A percentile compares a stretch with the other conserved stretches of the same genome.
phyloP scores from a whole-genome alignment of 2,888 invertebrate species.

The Drosophila cyrtoloma region DNA sequence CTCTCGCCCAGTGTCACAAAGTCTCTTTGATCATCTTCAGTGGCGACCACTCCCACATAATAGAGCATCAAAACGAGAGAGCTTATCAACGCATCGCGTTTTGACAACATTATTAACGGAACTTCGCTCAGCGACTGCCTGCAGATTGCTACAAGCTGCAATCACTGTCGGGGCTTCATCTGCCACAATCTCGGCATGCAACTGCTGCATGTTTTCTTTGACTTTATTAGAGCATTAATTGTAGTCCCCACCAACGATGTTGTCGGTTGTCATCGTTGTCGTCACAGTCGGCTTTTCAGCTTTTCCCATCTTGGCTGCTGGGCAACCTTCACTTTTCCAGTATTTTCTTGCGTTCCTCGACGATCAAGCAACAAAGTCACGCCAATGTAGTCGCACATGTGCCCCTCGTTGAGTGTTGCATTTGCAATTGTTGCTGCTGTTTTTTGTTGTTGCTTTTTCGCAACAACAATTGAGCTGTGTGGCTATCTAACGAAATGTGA shows the following conservation, averaged over 20 bases:
- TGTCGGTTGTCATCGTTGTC: conserved; percentile 54
- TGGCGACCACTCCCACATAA: conserved; percentile 69
- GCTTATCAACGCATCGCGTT: conserved; percentile 75
- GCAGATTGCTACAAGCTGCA: conserved; percentile 32
- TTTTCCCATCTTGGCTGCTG: conserved; percentile 58
- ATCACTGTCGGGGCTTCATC: conserved; percentile 33
- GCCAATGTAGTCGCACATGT: conserved; percentile 67
- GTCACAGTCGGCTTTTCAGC: conserved; percentile 50
- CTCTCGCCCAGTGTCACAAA: conserved; percentile 72
- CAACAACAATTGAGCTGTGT: conserved; percentile 30
- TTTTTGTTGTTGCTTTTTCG: conserved; percentile 8
- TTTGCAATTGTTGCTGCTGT: conserved; percentile 14
- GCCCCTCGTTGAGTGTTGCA: conserved; percentile 1
- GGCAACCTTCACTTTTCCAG: conserved; percentile 82
- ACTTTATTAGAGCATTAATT: conserved; percentile 84
- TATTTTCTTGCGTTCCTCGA: conserved; percentile 44
- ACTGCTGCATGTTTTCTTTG: conserved; percentile 66
- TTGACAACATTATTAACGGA: conserved; percentile 82
- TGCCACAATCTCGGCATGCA: conserved; percentile 10
- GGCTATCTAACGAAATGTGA: conserved; percentile 29
- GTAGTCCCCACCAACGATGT: conserved; percentile 48
- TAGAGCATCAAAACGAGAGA: conserved; percentile 71
- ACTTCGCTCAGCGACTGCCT: conserved; percentile 67
- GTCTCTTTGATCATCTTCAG: conserved; percentile 36
- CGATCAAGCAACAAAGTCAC: conserved; percentile 68